Evolutionary conservation across 2,797 vertebrate genomes (phyloP).

Genomic region (Diglossa cyanea): DNA sequence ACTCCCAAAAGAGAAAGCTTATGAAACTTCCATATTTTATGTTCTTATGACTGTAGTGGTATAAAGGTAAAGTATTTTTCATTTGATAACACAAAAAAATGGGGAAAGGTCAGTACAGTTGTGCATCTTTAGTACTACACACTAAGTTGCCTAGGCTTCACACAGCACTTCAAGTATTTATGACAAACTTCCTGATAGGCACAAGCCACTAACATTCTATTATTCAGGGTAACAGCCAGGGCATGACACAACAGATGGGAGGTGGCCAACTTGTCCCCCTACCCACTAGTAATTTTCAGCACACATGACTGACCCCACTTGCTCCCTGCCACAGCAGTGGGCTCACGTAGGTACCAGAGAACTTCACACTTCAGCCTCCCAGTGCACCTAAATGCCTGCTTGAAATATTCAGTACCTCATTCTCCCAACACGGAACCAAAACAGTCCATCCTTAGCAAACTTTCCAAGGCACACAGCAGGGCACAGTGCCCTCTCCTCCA

Average conservation of each 20-base stretch:
- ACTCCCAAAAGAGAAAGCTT: not conserved
- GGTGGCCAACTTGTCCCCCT: not conserved
- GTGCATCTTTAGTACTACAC: not conserved
- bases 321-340: not conserved
- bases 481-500: not conserved
- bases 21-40: not conserved
- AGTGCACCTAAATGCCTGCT: not conserved
- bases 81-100: not conserved
- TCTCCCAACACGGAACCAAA: not conserved
- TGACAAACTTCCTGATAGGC: not conserved
- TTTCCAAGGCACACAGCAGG: not conserved
- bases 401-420: not conserved
- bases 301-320: not conserved
- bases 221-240: not conserved
- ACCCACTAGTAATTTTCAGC: not conserved
- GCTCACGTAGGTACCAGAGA: not conserved
- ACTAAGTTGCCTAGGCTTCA: not conserved
- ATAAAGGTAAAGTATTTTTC: not conserved
- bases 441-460: not conserved
- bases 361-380: not conserved
- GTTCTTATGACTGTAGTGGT: not conserved
- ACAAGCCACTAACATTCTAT: not conserved
- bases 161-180: not conserved
- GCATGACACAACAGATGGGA: not conserved
- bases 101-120: accelerated